Evolutionary conservation across 1,140 invertebrate genomes (phyloP).

Genomic region (Glomeris maerens): DNA sequence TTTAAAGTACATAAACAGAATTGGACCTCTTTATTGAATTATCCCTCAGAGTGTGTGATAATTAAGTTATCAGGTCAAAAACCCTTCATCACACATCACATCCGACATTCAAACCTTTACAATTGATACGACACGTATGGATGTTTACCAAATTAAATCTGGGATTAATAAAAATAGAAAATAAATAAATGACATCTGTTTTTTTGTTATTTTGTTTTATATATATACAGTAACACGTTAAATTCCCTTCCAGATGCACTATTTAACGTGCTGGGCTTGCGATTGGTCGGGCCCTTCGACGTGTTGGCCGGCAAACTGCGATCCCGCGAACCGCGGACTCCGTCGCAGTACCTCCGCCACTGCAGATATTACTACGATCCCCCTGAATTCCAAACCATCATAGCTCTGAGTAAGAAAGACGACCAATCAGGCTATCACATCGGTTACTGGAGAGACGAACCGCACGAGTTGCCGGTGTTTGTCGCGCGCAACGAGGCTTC

Average conservation of each 20-base stretch:
- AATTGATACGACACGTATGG: conserved; percentile 1
- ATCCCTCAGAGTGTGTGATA: neutral
- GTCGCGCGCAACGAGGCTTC: conserved; percentile 56
- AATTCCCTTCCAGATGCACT: conserved; percentile 40
- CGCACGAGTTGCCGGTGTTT: conserved; percentile 54
- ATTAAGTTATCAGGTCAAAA: neutral
- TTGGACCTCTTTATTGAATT: neutral
- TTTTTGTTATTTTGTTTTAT: conserved; percentile 10
- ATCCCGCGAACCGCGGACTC: conserved; percentile 36
- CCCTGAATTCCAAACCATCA: conserved; percentile 70
- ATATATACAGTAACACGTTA: conserved; percentile 13
- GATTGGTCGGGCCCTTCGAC: conserved; percentile 75
- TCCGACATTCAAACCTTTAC: conserved; percentile 6
- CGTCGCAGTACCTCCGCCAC: conserved; percentile 50
- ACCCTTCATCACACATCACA: neutral
- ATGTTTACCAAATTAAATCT: neutral
- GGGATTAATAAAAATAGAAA: conserved; percentile 1
- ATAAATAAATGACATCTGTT: neutral
- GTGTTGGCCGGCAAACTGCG: conserved; percentile 52
- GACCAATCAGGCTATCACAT: neutral
- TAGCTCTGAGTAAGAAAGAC: conserved; percentile 27
- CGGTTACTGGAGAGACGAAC: conserved; percentile 44
- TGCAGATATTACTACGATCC: conserved; percentile 89
- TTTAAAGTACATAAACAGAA: neutral
- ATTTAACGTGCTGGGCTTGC: conserved; percentile 43